Percentiles rank a stretch among this genome's conserved stretches.
These are phyloP conservation scores for Chloroceryle inda DNA, from an alignment of 2,797 vertebrate genomes.

Conservation along the genomic window DNA sequence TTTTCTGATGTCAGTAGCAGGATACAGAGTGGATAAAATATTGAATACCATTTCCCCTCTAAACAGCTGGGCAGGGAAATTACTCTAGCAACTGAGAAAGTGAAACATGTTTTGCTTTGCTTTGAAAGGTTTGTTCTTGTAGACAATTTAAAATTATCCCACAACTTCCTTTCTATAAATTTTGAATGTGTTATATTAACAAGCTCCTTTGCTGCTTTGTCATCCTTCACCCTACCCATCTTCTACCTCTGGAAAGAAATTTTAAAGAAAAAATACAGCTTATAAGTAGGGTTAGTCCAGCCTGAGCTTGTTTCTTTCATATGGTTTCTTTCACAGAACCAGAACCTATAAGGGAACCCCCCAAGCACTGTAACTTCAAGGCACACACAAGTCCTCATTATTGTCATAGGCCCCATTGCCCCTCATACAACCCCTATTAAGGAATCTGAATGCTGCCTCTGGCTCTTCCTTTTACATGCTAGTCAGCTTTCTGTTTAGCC, in stretches of 20 bases:
- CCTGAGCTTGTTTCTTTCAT: neutral
- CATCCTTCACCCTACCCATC: neutral
- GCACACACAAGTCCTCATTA: neutral
- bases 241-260: neutral
- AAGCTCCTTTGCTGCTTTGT: neutral
- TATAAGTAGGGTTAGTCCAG: neutral
- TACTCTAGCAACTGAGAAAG: neutral
- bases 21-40: neutral
- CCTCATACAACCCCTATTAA: neutral
- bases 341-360: neutral
- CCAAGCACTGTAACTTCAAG: neutral
- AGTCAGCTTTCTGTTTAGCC: constrained; percentile 67
- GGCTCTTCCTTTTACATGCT: constrained; percentile 54
- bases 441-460: constrained; percentile 40
- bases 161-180: neutral
- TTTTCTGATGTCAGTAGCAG: neutral
- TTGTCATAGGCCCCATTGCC: constrained; percentile 12
- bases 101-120: neutral
- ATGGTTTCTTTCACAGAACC: neutral
- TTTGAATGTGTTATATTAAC: neutral
- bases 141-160: neutral
- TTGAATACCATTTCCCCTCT: neutral
- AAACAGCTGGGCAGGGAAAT: neutral
- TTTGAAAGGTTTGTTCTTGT: neutral
- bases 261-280: neutral